Conservation (phyloP, 2,888 invertebrate genomes). For the Morpho helenor region DNA sequence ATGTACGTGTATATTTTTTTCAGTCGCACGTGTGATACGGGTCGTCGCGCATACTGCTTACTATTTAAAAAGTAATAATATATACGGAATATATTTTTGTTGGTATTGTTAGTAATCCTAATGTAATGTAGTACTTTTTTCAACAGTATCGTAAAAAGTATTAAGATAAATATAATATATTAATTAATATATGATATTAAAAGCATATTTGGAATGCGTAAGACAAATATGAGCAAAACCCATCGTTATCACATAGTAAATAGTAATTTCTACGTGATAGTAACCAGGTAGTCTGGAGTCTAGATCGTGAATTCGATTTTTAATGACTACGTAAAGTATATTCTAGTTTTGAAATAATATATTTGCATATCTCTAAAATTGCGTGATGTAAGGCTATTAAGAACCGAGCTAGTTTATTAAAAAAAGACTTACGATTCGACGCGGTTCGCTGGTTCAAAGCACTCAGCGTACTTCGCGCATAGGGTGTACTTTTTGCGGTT, state of each 20-base stretch:
- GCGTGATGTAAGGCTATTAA: constrained; percentile 14
- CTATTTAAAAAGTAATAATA: too few relatives aligned
- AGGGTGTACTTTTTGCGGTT: constrained; percentile 1
- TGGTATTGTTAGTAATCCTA: too few relatives aligned
- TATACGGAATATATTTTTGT: too few relatives aligned
- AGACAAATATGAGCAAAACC: constrained; percentile 3
- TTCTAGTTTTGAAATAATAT: constrained; percentile 36
- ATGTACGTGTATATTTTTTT: too few relatives aligned
- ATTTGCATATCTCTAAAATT: constrained; percentile 32
- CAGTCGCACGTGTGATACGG: too few relatives aligned
- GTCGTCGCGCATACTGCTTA: too few relatives aligned
- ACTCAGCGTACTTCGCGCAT: constrained; percentile 15
- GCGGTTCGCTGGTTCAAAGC: constrained; percentile 38
- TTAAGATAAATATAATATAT: too few relatives aligned
- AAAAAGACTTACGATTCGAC: constrained; percentile 52
- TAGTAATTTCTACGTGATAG: constrained; percentile 9
- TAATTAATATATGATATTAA: too few relatives aligned
- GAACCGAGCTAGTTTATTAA: constrained; percentile 10
- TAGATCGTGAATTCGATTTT: constrained; percentile 17
- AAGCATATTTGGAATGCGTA: too few relatives aligned
- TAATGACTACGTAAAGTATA: constrained; percentile 10
- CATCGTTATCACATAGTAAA: constrained; percentile 24
- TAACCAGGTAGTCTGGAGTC: constrained; percentile 7
- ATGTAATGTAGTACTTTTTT: too few relatives aligned
- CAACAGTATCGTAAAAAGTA: too few relatives aligned